Percentiles rank a stretch among this genome's conserved stretches.
Conservation (phyloP, 2,888 invertebrate species). For the Polymixis lichenea region DNA sequence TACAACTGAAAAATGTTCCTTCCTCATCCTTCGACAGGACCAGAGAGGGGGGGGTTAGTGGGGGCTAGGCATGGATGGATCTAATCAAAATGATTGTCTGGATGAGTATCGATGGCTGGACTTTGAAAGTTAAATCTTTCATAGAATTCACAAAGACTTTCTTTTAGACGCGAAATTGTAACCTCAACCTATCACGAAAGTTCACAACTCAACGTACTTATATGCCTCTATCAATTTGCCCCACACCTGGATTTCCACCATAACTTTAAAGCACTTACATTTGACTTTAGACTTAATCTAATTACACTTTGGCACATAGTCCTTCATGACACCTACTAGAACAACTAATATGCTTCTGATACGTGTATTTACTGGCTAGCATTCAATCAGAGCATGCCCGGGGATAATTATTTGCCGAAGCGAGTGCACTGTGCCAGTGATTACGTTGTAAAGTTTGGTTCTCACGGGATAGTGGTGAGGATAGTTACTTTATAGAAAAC, state of each 20-base stretch:
- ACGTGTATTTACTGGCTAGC: constrained; percentile 15
- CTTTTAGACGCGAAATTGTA: too few relatives aligned
- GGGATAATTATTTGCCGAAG: constrained; percentile 43
- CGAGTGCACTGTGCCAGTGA: constrained; percentile 16
- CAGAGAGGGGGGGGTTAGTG: too few relatives aligned
- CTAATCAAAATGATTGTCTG: too few relatives aligned
- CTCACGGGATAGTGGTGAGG: constrained; percentile 3
- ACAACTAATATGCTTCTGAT: not conserved
- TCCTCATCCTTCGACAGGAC: too few relatives aligned
- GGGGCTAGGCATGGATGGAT: too few relatives aligned
- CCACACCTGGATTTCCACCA: too few relatives aligned
- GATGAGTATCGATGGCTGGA: too few relatives aligned
- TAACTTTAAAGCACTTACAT: not conserved
- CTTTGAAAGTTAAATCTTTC: too few relatives aligned
- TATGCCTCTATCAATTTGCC: not conserved
- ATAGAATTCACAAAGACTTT: too few relatives aligned
- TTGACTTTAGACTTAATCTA: not conserved
- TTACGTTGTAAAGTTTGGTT: constrained; percentile 16
- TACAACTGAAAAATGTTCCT: too few relatives aligned
- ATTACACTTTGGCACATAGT: not conserved
- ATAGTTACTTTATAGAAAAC: not conserved
- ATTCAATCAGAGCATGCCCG: constrained; percentile 27
- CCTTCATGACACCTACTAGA: constrained; percentile 9
- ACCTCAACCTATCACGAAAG: too few relatives aligned
- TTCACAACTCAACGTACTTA: not conserved